These are phyloP conservation scores for Bombycilla garrulus DNA, from an alignment of 2,113 vertebrate genomes.

Conservation along the genomic window DNA sequence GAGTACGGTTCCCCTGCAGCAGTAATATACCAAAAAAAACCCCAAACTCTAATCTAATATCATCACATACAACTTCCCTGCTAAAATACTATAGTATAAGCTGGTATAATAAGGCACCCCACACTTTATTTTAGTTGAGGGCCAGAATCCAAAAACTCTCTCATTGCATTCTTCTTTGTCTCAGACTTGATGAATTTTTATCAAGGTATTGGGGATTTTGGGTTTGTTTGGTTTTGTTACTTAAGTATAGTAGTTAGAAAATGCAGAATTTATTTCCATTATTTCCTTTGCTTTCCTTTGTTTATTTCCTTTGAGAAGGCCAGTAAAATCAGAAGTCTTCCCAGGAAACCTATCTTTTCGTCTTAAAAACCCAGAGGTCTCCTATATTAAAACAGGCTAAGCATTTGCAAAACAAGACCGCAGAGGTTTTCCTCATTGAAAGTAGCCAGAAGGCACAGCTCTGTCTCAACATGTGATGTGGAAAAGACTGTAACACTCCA, in stretches of 20 bases:
- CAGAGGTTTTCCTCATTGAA: background rate
- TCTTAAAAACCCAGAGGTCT: background rate
- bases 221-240: background rate
- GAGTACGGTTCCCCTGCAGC: background rate
- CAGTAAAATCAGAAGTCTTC: background rate
- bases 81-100: background rate
- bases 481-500: background rate
- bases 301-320: background rate
- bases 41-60: background rate
- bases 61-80: background rate
- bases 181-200: background rate
- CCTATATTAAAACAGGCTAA: background rate
- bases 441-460: background rate
- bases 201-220: background rate
- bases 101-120: background rate
- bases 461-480: fast-evolving
- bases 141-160: background rate
- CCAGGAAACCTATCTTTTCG: background rate
- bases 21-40: background rate
- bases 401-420: background rate
- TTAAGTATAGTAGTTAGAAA: background rate
- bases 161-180: background rate
- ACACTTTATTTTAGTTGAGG: background rate
- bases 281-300: background rate
- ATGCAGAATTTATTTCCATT: background rate